These are phyloP conservation scores for Epizoanthus rinbou DNA, from an alignment of 92 coral and sea anemone species.

Conservation along the genomic window DNA sequence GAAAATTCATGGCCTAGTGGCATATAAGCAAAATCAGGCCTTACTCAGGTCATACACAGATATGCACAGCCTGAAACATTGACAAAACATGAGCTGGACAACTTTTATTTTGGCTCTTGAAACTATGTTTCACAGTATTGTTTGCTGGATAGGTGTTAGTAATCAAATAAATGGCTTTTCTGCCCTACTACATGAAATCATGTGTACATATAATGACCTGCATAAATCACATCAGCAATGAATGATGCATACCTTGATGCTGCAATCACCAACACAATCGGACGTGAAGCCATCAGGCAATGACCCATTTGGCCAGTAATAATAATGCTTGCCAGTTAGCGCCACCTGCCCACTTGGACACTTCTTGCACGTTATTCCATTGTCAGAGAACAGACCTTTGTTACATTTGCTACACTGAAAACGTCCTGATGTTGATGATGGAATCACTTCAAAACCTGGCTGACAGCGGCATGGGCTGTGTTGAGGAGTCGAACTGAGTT, in stretches of 20 bases:
- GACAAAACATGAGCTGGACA: too few relatives aligned
- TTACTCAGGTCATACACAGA: too few relatives aligned
- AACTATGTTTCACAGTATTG: too few relatives aligned
- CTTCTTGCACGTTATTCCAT: constrained; percentile 56
- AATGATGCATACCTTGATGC: constrained; percentile 48
- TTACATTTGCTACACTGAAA: constrained; percentile 49
- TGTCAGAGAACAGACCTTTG: constrained; percentile 50
- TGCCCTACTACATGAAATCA: too few relatives aligned
- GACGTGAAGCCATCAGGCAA: constrained; percentile 73
- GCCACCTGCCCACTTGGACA: constrained; percentile 78
- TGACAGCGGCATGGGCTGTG: constrained; percentile 64
- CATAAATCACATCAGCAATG: not conserved
- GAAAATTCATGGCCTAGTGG: too few relatives aligned
- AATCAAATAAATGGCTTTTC: too few relatives aligned
- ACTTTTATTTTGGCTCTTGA: too few relatives aligned
- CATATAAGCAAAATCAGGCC: too few relatives aligned
- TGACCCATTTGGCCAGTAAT: constrained; percentile 52
- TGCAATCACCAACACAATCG: constrained; percentile 72
- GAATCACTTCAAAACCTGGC: constrained; percentile 62
- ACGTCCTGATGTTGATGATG: not conserved
- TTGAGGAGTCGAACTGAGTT: not conserved
- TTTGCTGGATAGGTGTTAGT: too few relatives aligned
- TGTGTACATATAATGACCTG: not conserved
- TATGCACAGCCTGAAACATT: too few relatives aligned
- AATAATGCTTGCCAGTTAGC: constrained; percentile 73